phyloP scores from a whole-genome alignment of 2,113 vertebrate species.

The Irena cyanogastra region DNA sequence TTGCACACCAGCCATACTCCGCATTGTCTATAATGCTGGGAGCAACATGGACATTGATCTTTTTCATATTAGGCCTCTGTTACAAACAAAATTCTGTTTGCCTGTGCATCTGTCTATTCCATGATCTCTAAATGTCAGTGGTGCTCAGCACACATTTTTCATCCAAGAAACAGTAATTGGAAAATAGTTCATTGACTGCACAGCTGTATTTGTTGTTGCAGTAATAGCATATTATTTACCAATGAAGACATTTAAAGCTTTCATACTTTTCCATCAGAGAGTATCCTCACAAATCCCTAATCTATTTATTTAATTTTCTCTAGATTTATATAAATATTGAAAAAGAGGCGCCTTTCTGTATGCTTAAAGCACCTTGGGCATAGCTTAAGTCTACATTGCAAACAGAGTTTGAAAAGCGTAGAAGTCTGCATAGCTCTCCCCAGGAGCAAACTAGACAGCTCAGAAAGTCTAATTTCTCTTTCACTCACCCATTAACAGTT shows the following conservation, averaged over 20 bases:
- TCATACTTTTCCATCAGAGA: slow-evolving; percentile 52
- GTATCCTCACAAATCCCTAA: slow-evolving; percentile 58
- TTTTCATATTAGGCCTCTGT: background rate
- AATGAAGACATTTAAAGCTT: slow-evolving; percentile 47
- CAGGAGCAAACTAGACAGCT: slow-evolving; percentile 17
- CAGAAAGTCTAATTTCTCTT: slow-evolving; percentile 16
- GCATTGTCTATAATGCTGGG: background rate
- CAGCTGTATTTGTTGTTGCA: slow-evolving; percentile 56
- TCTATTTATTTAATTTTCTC: slow-evolving; percentile 67
- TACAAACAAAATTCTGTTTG: background rate
- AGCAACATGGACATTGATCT: background rate
- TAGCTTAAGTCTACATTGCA: slow-evolving; percentile 34
- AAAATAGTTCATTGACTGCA: slow-evolving; percentile 37
- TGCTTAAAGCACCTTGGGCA: slow-evolving; percentile 59
- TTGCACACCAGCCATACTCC: background rate
- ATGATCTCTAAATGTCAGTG: background rate
- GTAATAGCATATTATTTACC: slow-evolving; percentile 58
- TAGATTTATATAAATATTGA: slow-evolving; percentile 62
- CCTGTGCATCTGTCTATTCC: background rate
- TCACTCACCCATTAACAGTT: slow-evolving; percentile 18
- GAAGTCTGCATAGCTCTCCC: slow-evolving; percentile 18
- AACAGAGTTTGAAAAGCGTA: background rate
- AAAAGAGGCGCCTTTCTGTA: slow-evolving; percentile 56
- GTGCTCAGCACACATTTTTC: background rate
- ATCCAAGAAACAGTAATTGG: slow-evolving; percentile 34